Evolutionary conservation across 2,888 invertebrate species (phyloP).

Genomic region (Agriopis aurantiaria): DNA sequence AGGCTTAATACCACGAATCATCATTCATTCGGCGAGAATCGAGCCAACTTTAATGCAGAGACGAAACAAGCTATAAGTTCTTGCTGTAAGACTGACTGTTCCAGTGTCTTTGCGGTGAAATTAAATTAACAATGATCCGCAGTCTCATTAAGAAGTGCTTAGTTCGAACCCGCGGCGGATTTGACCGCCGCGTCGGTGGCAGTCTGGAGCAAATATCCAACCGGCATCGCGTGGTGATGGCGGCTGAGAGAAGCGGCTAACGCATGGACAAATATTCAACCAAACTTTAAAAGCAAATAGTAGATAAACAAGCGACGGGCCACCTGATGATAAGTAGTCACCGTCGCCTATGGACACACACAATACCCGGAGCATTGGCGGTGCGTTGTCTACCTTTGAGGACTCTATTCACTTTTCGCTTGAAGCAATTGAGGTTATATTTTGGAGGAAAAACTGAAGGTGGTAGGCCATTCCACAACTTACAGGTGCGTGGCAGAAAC

Average conservation of each 20-base stretch:
- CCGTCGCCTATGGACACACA: no score
- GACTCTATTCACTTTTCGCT: no score
- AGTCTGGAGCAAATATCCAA: neutral
- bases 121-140: slow-evolving; percentile 42
- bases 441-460: no score
- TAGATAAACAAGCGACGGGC: no score
- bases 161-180: slow-evolving; percentile 41
- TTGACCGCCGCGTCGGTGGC: slow-evolving; percentile 39
- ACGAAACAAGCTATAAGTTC: neutral
- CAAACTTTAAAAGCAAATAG: neutral
- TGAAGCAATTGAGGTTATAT: no score
- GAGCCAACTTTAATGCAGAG: neutral
- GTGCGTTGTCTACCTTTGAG: no score
- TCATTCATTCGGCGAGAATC: neutral
- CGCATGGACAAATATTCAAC: slow-evolving; percentile 2
- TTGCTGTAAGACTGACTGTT: slow-evolving; percentile 3
- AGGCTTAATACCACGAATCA: slow-evolving; percentile 10
- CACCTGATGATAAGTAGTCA: no score
- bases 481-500: no score
- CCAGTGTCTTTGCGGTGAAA: slow-evolving; percentile 32
- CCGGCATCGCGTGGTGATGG: neutral
- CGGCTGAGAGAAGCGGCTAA: neutral
- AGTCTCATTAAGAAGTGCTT: slow-evolving; percentile 43
- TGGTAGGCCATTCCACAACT: no score
- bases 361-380: no score